Evolutionary conservation across 2,888 invertebrate species (phyloP), one percentile per base, ranked within the genome.

Genomic region (Cataglyphis altisquamis): DNA sequence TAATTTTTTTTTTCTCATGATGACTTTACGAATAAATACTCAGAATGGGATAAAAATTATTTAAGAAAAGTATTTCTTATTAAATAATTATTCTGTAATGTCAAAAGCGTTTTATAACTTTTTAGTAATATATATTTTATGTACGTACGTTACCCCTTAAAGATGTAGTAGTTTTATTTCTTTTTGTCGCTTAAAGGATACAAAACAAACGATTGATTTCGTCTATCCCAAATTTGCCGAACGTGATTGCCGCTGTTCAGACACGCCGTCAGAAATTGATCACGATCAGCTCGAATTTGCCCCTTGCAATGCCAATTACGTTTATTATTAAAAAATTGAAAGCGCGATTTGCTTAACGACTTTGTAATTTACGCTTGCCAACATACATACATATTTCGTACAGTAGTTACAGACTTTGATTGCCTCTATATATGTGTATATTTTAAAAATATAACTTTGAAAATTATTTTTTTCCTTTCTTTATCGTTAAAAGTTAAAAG

Each of bases 211-310:
- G 78, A 60, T 45, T 78, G 78, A 78, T 78, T 70, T 78, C 78
- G 29, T 45, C 72, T 70, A 70, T 78, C 36, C 60, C 70, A 45
- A 78, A 45, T 78, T 78, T 70, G 60, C 60, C 45, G 60, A 78
- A 78, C 70, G 67, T 78, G 78, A 78, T 70, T 70, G 72, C 70
- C 60, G 78, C 78, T 70, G 70, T 60, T 78, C 78, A 25, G 25
- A 1, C 25, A 25, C 1, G 25, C 1, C 25, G 25, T 25, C 1
- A 25, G 25, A 25, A 25, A 78, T 60, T 78, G 60, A 78, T 62
- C 60, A 45, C 41, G 78, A 70, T 18, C 12, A 60, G 32, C n/a
- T 10, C 36, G 36, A 78, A 78, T 78, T 78, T 78, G 70, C 78
- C 78, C 57, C 21, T 78, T 78, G 45, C 70, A 78, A 25, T 60